phyloP scores from a whole-genome alignment of 2,113 vertebrate genomes.

The Bettongia penicillata region DNA sequence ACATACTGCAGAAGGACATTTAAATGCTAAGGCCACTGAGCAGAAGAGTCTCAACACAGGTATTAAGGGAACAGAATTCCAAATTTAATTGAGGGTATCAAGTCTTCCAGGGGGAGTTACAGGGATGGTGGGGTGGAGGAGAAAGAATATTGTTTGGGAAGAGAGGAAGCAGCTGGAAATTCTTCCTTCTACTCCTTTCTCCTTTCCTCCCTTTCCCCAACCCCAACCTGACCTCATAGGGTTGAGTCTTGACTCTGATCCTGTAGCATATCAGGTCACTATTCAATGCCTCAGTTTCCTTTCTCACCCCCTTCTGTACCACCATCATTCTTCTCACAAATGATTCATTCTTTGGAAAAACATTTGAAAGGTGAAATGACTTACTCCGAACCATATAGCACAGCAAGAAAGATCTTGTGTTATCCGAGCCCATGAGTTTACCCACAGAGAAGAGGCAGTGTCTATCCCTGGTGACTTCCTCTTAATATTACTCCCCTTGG shows the following conservation, averaged over 20 bases:
- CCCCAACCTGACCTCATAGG: no score
- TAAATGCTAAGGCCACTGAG: slow-evolving; percentile 64
- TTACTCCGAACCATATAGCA: no score
- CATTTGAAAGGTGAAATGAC: not conserved
- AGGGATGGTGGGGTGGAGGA: not conserved
- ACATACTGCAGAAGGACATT: slow-evolving; percentile 51
- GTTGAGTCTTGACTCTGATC: not conserved
- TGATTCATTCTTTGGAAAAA: not conserved
- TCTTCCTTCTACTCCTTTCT: not conserved
- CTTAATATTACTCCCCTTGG: not conserved
- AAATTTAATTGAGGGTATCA: not conserved
- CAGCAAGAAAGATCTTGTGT: not conserved
- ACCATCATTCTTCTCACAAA: not conserved
- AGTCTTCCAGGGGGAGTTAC: not conserved
- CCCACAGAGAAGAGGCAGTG: not conserved
- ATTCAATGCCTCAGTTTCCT: not conserved
- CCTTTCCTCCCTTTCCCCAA: not conserved
- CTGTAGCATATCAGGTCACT: not conserved
- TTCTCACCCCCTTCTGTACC: not conserved
- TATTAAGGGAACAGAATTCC: slow-evolving; percentile 9
- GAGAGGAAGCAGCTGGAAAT: not conserved
- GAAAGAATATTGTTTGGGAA: not conserved
- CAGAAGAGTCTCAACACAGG: not conserved
- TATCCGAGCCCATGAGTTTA: not conserved
- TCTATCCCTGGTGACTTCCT: not conserved